Evolutionary conservation across 2,797 vertebrate genomes (phyloP), one percentile per base, ranked within the genome.

Genomic region (Clarias platycephalus): DNA sequence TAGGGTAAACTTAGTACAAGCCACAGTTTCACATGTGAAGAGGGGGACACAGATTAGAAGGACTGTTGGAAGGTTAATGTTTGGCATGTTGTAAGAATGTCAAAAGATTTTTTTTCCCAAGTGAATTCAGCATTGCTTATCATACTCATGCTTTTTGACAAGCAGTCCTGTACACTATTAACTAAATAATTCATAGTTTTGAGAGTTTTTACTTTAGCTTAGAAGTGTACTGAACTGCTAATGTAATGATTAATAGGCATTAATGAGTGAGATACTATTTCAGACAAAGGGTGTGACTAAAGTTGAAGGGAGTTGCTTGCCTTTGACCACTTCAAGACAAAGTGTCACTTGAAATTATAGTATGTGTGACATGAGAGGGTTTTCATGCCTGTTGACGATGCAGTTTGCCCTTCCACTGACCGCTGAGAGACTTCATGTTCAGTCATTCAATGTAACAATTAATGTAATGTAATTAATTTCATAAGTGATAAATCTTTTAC

Each of bases 371-470:
- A n/a, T 20, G 31, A 31, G 44, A 76, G 24, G 22, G n/a, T 22
- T 60, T 70, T 83, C 31, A 34, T 68, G 31, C 64, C 26, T 28
- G 31, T 7, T 22, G 15, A 37, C 24, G 18, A 37, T 22, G 22
- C 18, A 20, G 60, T 57, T 66, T 58, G 53, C 49, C 66, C 34
- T 67, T 40, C 24, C 18, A n/a, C 9, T 16, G 5, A 55, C 70
- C 9, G 20, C 34, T 31, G 28, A 24, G 34, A 63, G 24, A n/a
- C 26, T 37, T 60, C 8, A 40, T 15, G 16, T 82, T 44, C 4
- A 28, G n/a, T 67, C 55, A 24, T 66, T 4, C 26, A 83, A 44
- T 77, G 55, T 83, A 68, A 68, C 44, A 57, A 68, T 49, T 7
- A 58, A 34, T 58, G 4, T 40, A 77, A 49, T 72, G 18, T n/a